phyloP scores from a whole-genome alignment of 1,140 invertebrate species.

The Pseudobourletiella spinata region DNA sequence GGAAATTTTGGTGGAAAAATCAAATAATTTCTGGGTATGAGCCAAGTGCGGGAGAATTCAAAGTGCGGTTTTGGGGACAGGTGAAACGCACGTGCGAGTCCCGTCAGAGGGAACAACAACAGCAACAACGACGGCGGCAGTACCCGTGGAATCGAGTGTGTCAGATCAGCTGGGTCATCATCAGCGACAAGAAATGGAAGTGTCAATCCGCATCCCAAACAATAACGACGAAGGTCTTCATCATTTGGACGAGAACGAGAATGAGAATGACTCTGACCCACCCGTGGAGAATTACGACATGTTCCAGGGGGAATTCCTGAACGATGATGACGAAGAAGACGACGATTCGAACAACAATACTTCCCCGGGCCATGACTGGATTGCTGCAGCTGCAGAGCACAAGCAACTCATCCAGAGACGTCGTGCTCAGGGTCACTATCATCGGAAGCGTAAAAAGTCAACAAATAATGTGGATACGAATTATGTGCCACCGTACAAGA shows the following conservation, averaged over 20 bases:
- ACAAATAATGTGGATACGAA: slow-evolving; percentile 10
- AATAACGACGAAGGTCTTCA: background rate
- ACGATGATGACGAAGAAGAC: slow-evolving; percentile 17
- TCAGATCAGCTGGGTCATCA: background rate
- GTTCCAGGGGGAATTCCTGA: background rate
- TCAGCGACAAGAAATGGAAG: background rate
- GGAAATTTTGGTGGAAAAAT: background rate
- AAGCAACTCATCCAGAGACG: slow-evolving; percentile 1
- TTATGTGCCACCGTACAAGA: slow-evolving; percentile 33
- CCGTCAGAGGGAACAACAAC: slow-evolving; percentile 14
- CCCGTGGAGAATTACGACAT: slow-evolving; percentile 11
- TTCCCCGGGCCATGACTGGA: background rate
- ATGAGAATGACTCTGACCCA: slow-evolving; percentile 16
- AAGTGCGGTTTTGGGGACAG: slow-evolving; percentile 24
- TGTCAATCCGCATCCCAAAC: background rate
- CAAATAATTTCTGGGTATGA: slow-evolving; percentile 15
- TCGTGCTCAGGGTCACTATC: background rate
- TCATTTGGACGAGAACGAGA: background rate
- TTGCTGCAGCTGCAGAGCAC: background rate
- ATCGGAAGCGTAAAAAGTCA: slow-evolving; percentile 26
- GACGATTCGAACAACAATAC: slow-evolving; percentile 7
- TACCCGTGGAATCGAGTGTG: background rate
- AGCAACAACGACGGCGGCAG: slow-evolving; percentile 3
- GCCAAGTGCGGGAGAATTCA: slow-evolving; percentile 29
- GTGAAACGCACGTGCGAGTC: slow-evolving; percentile 6